These are phyloP conservation scores for Neria commutata DNA, from an alignment of 2,888 invertebrate species.

Conservation along the genomic window DNA sequence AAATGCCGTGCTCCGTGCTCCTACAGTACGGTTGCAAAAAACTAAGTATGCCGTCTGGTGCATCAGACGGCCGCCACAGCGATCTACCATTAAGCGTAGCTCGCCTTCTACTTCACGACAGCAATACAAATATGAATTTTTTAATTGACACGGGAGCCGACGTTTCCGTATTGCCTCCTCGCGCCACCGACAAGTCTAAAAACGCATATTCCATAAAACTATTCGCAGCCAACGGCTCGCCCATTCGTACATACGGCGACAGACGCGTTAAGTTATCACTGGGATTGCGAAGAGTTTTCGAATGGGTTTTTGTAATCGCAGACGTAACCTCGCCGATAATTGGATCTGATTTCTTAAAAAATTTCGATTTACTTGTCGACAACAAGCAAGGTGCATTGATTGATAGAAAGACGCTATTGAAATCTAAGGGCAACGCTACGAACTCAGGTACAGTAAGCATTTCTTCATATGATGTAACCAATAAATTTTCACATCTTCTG, in stretches of 20 bases:
- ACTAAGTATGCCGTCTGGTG: conserved; percentile 7
- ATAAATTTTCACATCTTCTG: neutral
- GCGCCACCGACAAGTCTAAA: too few species aligned
- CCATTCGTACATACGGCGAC: conserved; percentile 8
- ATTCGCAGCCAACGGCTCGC: conserved; percentile 15
- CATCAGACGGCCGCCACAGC: neutral
- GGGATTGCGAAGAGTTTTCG: too few species aligned
- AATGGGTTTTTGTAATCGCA: conserved; percentile 21
- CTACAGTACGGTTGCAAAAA: conserved; percentile 15
- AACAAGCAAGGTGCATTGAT: conserved; percentile 8
- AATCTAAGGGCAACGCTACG: too few species aligned
- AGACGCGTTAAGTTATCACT: too few species aligned
- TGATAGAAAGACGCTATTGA: too few species aligned
- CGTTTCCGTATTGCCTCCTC: conserved; percentile 24
- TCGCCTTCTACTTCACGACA: conserved; percentile 23
- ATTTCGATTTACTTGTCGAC: conserved; percentile 19
- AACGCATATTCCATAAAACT: too few species aligned
- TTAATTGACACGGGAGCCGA: conserved; percentile 20
- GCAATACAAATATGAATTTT: conserved; percentile 11
- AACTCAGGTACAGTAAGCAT: neutral
- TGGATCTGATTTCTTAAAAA: conserved; percentile 16
- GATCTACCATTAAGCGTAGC: conserved; percentile 5
- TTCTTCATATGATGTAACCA: neutral
- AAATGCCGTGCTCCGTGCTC: conserved; percentile 23
- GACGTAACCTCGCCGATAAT: conserved; percentile 22